Conservation (phyloP, 2,888 invertebrate species). For the Eilema depressum region DNA sequence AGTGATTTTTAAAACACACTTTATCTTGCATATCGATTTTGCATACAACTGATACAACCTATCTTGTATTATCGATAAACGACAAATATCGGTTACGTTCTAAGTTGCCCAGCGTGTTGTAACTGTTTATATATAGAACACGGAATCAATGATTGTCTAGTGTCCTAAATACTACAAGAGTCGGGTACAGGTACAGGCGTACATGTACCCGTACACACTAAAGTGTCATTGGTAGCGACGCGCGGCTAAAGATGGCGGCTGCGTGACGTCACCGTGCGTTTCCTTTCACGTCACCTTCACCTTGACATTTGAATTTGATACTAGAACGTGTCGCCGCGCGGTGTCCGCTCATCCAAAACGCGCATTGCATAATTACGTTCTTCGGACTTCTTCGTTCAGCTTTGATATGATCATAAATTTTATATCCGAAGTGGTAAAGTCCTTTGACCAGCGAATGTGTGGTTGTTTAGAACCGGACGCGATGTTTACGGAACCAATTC, state of each 20-base stretch:
- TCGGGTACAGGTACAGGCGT: constrained; percentile 42
- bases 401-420: constrained; percentile 20
- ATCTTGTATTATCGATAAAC: background rate
- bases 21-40: background rate
- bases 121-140: constrained; percentile 48
- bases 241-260: constrained; percentile 72
- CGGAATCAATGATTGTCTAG: constrained; percentile 60
- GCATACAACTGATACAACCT: no score
- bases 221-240: constrained; percentile 61
- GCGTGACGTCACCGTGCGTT: constrained; percentile 80
- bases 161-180: constrained; percentile 65
- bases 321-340: constrained; percentile 74
- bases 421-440: background rate
- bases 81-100: constrained; percentile 26
- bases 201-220: constrained; percentile 50
- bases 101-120: constrained; percentile 35
- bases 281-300: constrained; percentile 82
- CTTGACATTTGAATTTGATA: constrained; percentile 84
- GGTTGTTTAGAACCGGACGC: constrained; percentile 19
- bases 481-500: constrained; percentile 24
- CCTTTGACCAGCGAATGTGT: constrained; percentile 14
- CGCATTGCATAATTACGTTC: constrained; percentile 62
- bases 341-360: constrained; percentile 67
- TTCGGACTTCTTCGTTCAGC: constrained; percentile 9
- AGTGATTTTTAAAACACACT: no score